A percentile compares a stretch with the other conserved stretches of the same genome.
These are phyloP conservation scores for Drosophila micromelanica DNA, from an alignment of 1,140 invertebrate species.

Conservation along the genomic window DNA sequence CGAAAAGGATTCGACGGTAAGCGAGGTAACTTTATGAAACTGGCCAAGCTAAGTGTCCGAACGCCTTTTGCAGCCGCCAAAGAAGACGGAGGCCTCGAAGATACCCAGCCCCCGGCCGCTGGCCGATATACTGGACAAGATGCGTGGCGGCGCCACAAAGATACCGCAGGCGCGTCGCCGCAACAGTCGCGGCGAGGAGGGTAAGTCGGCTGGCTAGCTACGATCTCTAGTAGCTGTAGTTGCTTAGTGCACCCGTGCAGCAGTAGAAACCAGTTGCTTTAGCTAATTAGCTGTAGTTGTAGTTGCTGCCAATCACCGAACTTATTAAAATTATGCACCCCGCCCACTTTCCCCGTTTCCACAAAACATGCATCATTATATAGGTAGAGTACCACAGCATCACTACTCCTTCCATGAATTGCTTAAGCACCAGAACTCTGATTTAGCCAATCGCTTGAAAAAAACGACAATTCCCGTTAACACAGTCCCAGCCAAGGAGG, in stretches of 20 bases:
- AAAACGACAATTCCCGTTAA: constrained; percentile 77
- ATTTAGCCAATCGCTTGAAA: constrained; percentile 78
- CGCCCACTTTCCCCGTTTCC: constrained; percentile 33
- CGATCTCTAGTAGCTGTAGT: constrained; percentile 48
- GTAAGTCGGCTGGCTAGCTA: constrained; percentile 62
- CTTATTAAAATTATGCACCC: constrained; percentile 69
- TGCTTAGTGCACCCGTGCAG: constrained; percentile 58
- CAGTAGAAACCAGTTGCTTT: constrained; percentile 65
- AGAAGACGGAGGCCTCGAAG: constrained; percentile 73
- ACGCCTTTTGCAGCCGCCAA: constrained; percentile 54
- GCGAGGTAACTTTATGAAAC: neutral
- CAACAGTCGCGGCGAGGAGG: constrained; percentile 74
- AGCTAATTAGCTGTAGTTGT: constrained; percentile 54
- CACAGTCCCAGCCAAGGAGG: constrained; percentile 49
- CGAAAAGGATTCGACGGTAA: constrained; percentile 81
- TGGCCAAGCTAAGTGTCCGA: neutral
- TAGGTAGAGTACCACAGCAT: constrained; percentile 77
- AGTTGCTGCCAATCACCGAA: constrained; percentile 54
- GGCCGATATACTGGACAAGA: constrained; percentile 78
- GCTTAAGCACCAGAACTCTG: constrained; percentile 83
- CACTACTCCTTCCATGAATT: constrained; percentile 80
- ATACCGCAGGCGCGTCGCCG: constrained; percentile 68
- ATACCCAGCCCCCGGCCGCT: constrained; percentile 80
- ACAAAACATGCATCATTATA: constrained; percentile 26
- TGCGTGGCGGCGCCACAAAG: constrained; percentile 64